Evolutionary conservation across 2,888 invertebrate species (phyloP).

Genomic region (Piscicola geometra): DNA sequence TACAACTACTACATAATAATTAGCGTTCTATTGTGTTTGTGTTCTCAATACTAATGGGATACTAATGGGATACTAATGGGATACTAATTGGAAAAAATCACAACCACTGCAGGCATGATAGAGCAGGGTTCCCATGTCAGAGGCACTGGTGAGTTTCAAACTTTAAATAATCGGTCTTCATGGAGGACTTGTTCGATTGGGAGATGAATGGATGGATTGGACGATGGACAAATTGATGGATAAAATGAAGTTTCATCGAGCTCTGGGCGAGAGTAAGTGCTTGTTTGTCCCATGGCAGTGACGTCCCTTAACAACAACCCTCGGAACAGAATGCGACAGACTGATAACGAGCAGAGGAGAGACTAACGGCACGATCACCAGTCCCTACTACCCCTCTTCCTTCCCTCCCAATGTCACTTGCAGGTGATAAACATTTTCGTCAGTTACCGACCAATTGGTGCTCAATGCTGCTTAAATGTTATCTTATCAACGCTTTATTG

Average conservation of each 20-base stretch:
- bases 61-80: too few species aligned
- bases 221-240: too few species aligned
- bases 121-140: neutral
- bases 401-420: constrained; percentile 94
- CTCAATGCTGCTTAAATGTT: neutral
- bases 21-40: neutral
- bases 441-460: too few species aligned
- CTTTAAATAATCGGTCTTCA: too few species aligned
- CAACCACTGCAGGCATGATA: neutral
- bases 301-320: too few species aligned
- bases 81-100: neutral
- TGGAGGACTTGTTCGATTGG: too few species aligned
- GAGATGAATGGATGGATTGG: too few species aligned
- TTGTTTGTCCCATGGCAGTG: too few species aligned
- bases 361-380: constrained; percentile 84
- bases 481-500: neutral
- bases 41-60: neutral
- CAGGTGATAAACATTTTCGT: too few species aligned
- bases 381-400: constrained; percentile 91
- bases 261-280: too few species aligned
- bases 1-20: neutral
- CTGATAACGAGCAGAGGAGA: constrained; percentile 89
- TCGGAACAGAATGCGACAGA: constrained; percentile 91
- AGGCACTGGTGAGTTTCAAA: neutral
- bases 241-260: too few species aligned